phyloP scores from a whole-genome alignment of 2,113 vertebrate genomes.

The Myodes glareolus region DNA sequence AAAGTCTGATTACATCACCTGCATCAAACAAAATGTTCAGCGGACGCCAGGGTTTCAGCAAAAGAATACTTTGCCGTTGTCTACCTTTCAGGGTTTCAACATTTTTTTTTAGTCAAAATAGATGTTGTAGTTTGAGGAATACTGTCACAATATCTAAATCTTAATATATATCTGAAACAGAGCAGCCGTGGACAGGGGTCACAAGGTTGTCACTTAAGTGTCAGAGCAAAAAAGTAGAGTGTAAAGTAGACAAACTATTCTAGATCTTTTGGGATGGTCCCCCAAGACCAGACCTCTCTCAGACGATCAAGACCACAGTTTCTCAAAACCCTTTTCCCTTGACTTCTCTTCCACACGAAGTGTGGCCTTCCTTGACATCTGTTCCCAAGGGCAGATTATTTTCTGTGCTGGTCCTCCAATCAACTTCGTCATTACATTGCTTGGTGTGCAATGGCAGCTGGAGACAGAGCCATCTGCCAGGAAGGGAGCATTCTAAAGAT shows the following conservation, averaged over 20 bases:
- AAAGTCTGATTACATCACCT: background rate
- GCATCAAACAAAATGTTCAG: background rate
- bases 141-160: background rate
- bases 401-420: no score
- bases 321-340: background rate
- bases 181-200: background rate
- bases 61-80: background rate
- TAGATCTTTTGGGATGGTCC: background rate
- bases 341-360: background rate
- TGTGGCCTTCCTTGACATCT: no score
- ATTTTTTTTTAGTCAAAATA: background rate
- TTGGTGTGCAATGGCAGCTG: background rate
- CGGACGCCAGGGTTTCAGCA: background rate
- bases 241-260: background rate
- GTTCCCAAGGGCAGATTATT: background rate
- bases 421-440: background rate
- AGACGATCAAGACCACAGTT: background rate
- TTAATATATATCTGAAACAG: background rate
- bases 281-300: background rate
- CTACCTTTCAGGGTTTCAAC: background rate
- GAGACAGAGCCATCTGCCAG: background rate
- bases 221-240: background rate
- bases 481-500: background rate
- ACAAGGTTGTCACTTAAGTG: background rate
- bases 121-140: constrained; percentile 26